These are phyloP conservation scores for Sterrhoptilus dennistouni DNA, from an alignment of 2,113 vertebrate species.

Conservation along the genomic window DNA sequence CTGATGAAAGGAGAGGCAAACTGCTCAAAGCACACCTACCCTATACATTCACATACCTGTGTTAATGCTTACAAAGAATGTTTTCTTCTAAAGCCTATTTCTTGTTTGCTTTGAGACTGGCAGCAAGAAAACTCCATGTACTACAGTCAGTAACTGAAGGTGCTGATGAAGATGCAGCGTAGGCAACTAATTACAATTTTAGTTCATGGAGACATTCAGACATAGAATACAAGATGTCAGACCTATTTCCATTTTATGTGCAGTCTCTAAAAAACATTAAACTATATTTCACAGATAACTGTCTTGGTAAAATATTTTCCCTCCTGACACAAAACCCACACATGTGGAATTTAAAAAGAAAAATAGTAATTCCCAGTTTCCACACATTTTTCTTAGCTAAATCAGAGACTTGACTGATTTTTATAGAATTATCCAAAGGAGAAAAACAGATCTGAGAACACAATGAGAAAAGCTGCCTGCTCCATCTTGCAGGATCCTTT, in stretches of 20 bases:
- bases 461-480: not conserved
- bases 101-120: slow-evolving; percentile 6
- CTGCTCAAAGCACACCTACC: not conserved
- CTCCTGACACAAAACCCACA: not conserved
- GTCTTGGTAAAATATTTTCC: not conserved
- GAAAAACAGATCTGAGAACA: slow-evolving; percentile 10
- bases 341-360: not conserved
- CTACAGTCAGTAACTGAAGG: slow-evolving; percentile 38
- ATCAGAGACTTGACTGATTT: not conserved
- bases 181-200: slow-evolving; percentile 57
- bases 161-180: not conserved
- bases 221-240: not conserved
- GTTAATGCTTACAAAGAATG: slow-evolving; percentile 8
- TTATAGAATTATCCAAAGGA: not conserved
- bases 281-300: not conserved
- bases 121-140: slow-evolving; percentile 10
- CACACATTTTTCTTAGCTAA: slow-evolving; percentile 14
- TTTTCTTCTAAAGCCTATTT: not conserved
- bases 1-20: slow-evolving; percentile 29
- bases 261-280: not conserved
- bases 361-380: slow-evolving; percentile 4
- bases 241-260: not conserved
- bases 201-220: not conserved
- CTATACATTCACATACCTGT: not conserved
- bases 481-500: not conserved